phyloP scores from a whole-genome alignment of 2,888 invertebrate genomes.

The Thecophora atra region DNA sequence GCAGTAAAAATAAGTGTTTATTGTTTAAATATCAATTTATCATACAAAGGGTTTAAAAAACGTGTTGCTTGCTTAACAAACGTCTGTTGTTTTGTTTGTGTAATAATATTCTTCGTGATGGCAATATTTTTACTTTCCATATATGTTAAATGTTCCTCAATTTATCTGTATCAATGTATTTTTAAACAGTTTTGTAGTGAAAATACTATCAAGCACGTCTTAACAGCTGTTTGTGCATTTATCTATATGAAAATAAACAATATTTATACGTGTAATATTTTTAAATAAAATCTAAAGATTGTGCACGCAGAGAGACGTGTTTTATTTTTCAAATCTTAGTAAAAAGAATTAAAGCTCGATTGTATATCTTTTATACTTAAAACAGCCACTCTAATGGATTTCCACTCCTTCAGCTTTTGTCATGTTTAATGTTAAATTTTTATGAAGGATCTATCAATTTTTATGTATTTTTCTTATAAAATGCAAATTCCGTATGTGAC shows the following conservation, averaged over 20 bases:
- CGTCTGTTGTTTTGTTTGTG: background rate
- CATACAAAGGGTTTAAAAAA: background rate
- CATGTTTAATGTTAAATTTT: no score
- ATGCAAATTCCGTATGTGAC: background rate
- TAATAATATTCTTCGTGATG: constrained; percentile 1
- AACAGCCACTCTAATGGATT: no score
- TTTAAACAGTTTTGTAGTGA: constrained; percentile 21
- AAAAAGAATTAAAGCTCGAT: no score
- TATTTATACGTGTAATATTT: background rate
- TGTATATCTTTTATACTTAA: no score
- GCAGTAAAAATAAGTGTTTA: background rate
- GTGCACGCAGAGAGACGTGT: no score
- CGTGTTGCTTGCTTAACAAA: background rate
- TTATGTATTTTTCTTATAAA: background rate
- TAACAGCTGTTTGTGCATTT: background rate
- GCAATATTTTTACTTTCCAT: background rate
- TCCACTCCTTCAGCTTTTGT: no score
- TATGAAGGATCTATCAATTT: no score
- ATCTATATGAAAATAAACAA: background rate
- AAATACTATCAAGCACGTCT: constrained; percentile 20
- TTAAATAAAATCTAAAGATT: background rate
- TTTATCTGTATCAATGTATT: background rate
- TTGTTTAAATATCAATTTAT: no score
- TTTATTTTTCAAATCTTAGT: no score
- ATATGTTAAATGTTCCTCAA: constrained; percentile 26